These are phyloP conservation scores for Shinisaurus crocodilurus DNA, from an alignment of 2,113 vertebrate species.

Conservation along the genomic window DNA sequence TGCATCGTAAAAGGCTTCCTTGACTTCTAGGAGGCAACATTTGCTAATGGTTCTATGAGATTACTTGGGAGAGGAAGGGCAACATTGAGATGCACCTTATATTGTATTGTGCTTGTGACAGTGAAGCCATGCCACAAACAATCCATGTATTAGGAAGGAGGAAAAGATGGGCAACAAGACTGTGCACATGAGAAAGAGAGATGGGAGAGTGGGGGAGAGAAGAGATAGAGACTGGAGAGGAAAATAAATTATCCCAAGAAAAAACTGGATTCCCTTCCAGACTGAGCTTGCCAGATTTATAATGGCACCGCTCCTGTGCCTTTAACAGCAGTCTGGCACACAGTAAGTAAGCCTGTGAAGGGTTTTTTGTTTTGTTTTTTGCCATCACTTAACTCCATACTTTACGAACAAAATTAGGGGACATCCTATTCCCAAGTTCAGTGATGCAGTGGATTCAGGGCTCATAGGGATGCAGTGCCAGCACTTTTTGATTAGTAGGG, in stretches of 20 bases:
- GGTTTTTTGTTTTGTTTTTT: background rate
- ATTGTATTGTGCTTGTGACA: background rate
- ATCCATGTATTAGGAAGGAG: background rate
- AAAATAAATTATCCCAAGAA: too few species aligned
- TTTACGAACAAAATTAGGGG: too few species aligned
- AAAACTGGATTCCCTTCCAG: background rate
- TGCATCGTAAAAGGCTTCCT: conserved; percentile 46
- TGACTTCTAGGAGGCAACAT: conserved; percentile 19
- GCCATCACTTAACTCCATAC: background rate
- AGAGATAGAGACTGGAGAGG: background rate
- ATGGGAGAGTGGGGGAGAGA: too few species aligned
- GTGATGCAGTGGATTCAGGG: too few species aligned
- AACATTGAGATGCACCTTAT: background rate
- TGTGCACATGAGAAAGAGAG: background rate
- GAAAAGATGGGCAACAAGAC: background rate
- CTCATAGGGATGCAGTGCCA: too few species aligned
- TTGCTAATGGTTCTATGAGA: background rate
- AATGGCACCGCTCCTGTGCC: background rate
- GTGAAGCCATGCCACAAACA: background rate
- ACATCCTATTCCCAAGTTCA: too few species aligned
- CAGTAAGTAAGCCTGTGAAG: background rate
- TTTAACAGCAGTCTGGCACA: background rate
- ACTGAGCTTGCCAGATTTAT: background rate
- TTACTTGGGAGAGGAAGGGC: background rate
- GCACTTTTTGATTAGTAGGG: too few species aligned